Evolutionary conservation across 2,113 vertebrate genomes (phyloP).

Genomic region (Mirounga angustirostris): DNA sequence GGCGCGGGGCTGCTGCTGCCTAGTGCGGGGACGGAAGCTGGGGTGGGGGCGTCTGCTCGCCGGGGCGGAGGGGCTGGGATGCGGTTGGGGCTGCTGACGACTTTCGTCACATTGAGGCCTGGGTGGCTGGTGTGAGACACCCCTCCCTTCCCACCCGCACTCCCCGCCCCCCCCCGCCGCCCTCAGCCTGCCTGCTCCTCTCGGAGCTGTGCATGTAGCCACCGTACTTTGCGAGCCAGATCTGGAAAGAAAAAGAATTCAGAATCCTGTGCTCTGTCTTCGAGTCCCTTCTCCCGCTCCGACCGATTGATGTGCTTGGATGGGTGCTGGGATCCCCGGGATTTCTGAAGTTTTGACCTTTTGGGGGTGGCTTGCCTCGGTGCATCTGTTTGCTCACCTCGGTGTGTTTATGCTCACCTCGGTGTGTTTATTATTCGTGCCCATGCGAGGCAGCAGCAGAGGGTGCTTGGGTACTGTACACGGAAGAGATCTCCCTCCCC

Average conservation of each 20-base stretch:
- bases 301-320: not conserved
- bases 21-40: slow-evolving; percentile 20
- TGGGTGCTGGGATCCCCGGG: slow-evolving; percentile 47
- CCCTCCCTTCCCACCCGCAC: slow-evolving; percentile 73
- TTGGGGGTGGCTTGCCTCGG: slow-evolving; percentile 44
- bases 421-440: slow-evolving; percentile 74
- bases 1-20: not conserved
- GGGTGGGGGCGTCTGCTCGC: slow-evolving; percentile 46
- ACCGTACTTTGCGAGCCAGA: slow-evolving; percentile 72
- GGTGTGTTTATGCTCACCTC: slow-evolving; percentile 43
- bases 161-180: not conserved
- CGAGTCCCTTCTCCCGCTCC: not conserved
- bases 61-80: slow-evolving; percentile 53
- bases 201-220: slow-evolving; percentile 49
- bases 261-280: slow-evolving; percentile 18
- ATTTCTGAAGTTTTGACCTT: slow-evolving; percentile 78
- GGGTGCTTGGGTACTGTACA: slow-evolving; percentile 67
- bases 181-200: slow-evolving; percentile 66
- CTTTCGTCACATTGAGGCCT: slow-evolving; percentile 72
- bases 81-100: slow-evolving; percentile 70
- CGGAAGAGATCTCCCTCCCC: not conserved
- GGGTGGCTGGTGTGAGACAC: slow-evolving; percentile 72
- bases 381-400: not conserved
- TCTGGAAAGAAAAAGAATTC: slow-evolving; percentile 41
- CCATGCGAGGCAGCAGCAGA: slow-evolving; percentile 47